Evolutionary conservation across 2,113 vertebrate species (phyloP).

Genomic region (Phrynosoma platyrhinos): DNA sequence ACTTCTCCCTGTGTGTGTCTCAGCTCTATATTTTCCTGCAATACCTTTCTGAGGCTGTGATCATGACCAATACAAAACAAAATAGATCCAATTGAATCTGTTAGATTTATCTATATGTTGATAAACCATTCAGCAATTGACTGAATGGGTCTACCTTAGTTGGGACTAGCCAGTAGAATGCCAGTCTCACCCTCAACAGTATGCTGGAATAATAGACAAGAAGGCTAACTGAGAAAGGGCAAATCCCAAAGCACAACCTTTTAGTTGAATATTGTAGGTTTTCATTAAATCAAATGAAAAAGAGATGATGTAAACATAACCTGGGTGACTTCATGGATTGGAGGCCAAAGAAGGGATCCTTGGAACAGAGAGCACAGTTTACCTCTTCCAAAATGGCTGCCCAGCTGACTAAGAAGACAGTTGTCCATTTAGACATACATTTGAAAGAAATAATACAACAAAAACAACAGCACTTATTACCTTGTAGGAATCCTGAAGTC

Average conservation of each 20-base stretch:
- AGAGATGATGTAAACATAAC: not conserved
- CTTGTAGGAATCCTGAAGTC: constrained; percentile 91
- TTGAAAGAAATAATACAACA: not conserved
- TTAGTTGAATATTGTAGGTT: not conserved
- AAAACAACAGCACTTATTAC: constrained; percentile 64
- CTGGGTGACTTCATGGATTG: not conserved
- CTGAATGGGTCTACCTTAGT: no score
- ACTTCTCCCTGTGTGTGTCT: no score
- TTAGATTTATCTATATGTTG: no score
- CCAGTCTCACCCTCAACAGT: no score
- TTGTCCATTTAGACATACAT: not conserved
- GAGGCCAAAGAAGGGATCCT: not conserved
- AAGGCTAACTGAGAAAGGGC: not conserved
- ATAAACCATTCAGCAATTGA: no score
- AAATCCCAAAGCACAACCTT: not conserved
- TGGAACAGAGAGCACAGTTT: not conserved
- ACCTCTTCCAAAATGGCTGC: not conserved
- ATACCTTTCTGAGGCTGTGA: no score
- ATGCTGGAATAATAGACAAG: not conserved
- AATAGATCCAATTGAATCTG: no score
- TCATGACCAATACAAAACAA: no score
- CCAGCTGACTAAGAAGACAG: not conserved
- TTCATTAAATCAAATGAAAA: not conserved
- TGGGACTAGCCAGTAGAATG: no score
- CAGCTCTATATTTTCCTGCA: no score